Evolutionary conservation across 2,113 vertebrate genomes (phyloP).

Genomic region (Eurypyga helias): DNA sequence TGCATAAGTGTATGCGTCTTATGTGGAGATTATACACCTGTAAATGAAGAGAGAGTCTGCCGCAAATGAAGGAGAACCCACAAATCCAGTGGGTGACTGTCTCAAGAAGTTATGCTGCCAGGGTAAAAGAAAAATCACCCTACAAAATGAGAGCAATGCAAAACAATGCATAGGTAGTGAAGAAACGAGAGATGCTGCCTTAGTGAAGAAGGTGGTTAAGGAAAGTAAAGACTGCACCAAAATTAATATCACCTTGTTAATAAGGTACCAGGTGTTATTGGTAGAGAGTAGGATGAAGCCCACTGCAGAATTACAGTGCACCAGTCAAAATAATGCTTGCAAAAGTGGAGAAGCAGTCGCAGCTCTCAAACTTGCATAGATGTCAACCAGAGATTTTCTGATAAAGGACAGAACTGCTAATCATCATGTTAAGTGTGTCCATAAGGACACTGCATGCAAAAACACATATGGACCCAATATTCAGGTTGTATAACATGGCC

Average conservation of each 20-base stretch:
- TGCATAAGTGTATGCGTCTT: background rate
- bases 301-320: background rate
- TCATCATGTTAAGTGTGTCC: background rate
- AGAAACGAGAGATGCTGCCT: background rate
- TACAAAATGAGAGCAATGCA: background rate
- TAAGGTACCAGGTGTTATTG: background rate
- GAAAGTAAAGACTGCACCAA: background rate
- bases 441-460: background rate
- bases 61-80: background rate
- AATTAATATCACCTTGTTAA: background rate
- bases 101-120: background rate
- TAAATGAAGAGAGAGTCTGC: background rate
- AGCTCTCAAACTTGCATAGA: background rate
- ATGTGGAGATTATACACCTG: background rate
- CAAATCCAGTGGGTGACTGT: background rate
- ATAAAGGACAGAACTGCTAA: background rate
- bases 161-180: background rate
- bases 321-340: background rate
- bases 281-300: background rate
- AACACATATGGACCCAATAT: background rate
- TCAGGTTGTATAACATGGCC: background rate
- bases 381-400: background rate
- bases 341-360: background rate
- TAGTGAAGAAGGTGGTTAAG: background rate
- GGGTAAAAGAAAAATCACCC: background rate